These are phyloP conservation scores for Tachyglossus aculeatus DNA, from an alignment of 2,797 vertebrate species.

Conservation along the genomic window DNA sequence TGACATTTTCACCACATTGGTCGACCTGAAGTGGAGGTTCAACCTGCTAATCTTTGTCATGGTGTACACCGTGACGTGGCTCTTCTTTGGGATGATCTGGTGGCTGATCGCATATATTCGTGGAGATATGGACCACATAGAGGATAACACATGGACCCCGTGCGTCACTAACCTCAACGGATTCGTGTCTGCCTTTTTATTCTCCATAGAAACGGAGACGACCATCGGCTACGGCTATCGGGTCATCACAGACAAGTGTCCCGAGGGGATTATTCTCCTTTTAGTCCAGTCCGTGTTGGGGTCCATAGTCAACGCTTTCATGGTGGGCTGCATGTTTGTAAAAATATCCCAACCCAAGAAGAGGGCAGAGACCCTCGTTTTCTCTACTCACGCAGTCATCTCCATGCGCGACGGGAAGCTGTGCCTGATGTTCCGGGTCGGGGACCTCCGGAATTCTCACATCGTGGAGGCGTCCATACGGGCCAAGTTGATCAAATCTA, in stretches of 20 bases:
- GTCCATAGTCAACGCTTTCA: slow-evolving; percentile 98
- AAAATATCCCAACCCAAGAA: slow-evolving; percentile 99
- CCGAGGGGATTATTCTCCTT: slow-evolving; percentile 94
- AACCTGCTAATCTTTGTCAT: slow-evolving; percentile 97
- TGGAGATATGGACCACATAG: slow-evolving; percentile 93
- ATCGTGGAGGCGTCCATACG: slow-evolving; percentile 98
- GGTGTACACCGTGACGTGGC: slow-evolving; percentile 98
- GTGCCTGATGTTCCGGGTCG: slow-evolving; percentile 98
- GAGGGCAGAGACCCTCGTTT: slow-evolving; percentile 96
- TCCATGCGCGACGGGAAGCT: slow-evolving; percentile 95
- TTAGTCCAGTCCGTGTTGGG: slow-evolving; percentile 96
- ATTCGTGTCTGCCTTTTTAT: slow-evolving; percentile 97
- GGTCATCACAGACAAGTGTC: slow-evolving; percentile 98
- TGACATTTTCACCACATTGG: slow-evolving; percentile 97
- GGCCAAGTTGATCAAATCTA: slow-evolving; percentile 98
- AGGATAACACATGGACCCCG: slow-evolving; percentile 91
- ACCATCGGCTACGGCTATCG: slow-evolving; percentile 98
- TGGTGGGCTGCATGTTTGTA: slow-evolving; percentile 99
- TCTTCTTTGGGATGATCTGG: slow-evolving; percentile 98
- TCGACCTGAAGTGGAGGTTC: slow-evolving; percentile 98
- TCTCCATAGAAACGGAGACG: slow-evolving; percentile 98
- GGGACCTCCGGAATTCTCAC: slow-evolving; percentile 97
- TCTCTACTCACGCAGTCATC: slow-evolving; percentile 96
- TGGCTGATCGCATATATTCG: slow-evolving; percentile 96
- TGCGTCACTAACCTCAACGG: slow-evolving; percentile 97